phyloP scores from a whole-genome alignment of 2,797 vertebrate species.

The Synaphobranchus kaupii region DNA sequence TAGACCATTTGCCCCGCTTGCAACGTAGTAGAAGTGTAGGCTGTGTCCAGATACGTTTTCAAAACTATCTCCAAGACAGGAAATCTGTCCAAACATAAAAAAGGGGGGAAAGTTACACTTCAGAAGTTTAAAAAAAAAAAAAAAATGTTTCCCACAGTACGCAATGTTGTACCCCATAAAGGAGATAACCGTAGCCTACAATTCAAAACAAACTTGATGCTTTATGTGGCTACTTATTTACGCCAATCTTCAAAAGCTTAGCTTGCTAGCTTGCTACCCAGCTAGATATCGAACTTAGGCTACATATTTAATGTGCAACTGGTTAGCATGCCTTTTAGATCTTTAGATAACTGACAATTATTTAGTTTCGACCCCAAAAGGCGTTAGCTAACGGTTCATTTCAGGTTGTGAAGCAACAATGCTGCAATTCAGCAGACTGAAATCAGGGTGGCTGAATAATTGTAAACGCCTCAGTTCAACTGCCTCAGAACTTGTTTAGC shows the following conservation, averaged over 20 bases:
- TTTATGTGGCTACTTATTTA: neutral
- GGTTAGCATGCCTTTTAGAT: neutral
- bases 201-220: constrained; percentile 6
- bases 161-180: neutral
- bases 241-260: neutral
- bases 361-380: neutral
- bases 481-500: constrained; percentile 47
- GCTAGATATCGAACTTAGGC: neutral
- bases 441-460: constrained; percentile 12
- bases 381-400: no score
- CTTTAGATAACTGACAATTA: neutral
- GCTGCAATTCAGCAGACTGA: neutral
- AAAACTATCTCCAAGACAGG: constrained; percentile 33
- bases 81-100: constrained; percentile 44
- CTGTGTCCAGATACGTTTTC: constrained; percentile 51
- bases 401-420: neutral
- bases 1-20: constrained; percentile 28
- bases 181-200: neutral
- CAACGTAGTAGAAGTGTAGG: constrained; percentile 58
- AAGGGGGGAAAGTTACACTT: neutral
- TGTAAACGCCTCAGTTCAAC: constrained; percentile 9
- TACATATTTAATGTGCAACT: constrained; percentile 4
- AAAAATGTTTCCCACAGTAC: neutral
- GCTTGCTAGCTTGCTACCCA: neutral
- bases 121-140: neutral